Evolutionary conservation across 2,113 vertebrate genomes (phyloP).

Genomic region (Numida meleagris): DNA sequence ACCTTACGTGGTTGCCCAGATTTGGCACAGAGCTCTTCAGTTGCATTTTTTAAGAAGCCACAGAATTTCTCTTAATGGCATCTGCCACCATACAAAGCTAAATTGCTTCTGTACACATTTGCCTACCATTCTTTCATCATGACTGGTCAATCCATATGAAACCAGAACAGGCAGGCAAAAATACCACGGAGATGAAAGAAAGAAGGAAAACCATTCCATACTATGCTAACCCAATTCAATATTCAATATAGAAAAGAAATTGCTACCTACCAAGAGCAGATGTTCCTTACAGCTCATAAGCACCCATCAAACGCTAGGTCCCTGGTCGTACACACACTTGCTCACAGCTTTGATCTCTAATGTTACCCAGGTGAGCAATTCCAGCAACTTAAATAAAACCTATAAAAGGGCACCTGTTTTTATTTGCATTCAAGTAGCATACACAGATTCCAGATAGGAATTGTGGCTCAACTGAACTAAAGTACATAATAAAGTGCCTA

Average conservation of each 20-base stretch:
- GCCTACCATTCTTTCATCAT: background rate
- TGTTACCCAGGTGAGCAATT: background rate
- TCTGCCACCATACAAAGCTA: background rate
- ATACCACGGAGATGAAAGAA: constrained; percentile 24
- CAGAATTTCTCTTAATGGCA: background rate
- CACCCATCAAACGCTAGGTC: background rate
- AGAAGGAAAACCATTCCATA: constrained; percentile 17
- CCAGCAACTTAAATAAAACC: background rate
- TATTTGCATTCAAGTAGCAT: background rate
- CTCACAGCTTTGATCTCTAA: constrained; percentile 47
- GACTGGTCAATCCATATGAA: background rate
- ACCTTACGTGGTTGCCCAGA: background rate
- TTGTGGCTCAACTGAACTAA: background rate
- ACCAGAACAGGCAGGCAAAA: background rate
- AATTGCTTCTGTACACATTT: constrained; percentile 28
- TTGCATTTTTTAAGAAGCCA: constrained; percentile 12
- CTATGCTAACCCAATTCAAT: constrained; percentile 11
- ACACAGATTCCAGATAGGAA: background rate
- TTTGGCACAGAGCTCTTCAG: background rate
- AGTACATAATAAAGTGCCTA: background rate
- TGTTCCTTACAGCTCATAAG: constrained; percentile 31
- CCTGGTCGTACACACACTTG: background rate
- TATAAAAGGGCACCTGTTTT: constrained; percentile 3
- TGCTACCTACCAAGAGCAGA: constrained; percentile 36
- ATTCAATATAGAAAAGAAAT: constrained; percentile 40